Base-by-base conservation (phyloP, 2,888 invertebrate genomes). In the Acleris sparsana region DNA sequence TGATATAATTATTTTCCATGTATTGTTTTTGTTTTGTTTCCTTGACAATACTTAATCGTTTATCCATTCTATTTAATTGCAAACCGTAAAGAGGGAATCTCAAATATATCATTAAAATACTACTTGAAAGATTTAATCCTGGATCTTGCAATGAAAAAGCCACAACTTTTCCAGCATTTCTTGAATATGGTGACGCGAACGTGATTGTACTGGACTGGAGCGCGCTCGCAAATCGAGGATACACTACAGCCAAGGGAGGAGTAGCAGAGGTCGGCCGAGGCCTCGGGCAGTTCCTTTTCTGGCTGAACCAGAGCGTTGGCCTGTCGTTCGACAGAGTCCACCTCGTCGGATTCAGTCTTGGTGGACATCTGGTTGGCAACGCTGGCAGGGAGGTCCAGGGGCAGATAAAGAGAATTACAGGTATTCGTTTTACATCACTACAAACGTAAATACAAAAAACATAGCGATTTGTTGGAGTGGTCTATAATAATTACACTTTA, bases 201-300 rank as follows among this genome's bases (percentile, higher is more conserved):
- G 80, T 93, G 0, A 86, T 93, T 48, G 84, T 87, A 3, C 77
- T 93, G 0, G 92, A 93, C 71, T 93, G 93, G 92, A 80, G 76
- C 4, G 63, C 69, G 0, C 72, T 90, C 3, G 89, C 92, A 3
- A 81, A 82, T 58, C 81, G 79, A 5, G 75, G 75, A 70, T 93
- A 92, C 72, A 62, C 77, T 6, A 82, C 85, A 1, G 87, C 92
- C 0, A 82, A 80, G 60, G 68, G 67, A 0, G 85, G 86, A 29
- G 81, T 83, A 0, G 70, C 77, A 1, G 76, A 70, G 0, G 84
- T 84, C 0, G 89, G 86, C 6, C 68, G 61, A 49, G 78, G 73
- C 0, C 73, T 89, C 3, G 87, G 85, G 0, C 75, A 80, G 53
- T 86, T 87, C 66, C 65, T 87, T 2, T 74, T 71, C 16, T 86